Evolutionary conservation across 1,140 invertebrate genomes (phyloP).

Genomic region (Drosophila miranda): DNA sequence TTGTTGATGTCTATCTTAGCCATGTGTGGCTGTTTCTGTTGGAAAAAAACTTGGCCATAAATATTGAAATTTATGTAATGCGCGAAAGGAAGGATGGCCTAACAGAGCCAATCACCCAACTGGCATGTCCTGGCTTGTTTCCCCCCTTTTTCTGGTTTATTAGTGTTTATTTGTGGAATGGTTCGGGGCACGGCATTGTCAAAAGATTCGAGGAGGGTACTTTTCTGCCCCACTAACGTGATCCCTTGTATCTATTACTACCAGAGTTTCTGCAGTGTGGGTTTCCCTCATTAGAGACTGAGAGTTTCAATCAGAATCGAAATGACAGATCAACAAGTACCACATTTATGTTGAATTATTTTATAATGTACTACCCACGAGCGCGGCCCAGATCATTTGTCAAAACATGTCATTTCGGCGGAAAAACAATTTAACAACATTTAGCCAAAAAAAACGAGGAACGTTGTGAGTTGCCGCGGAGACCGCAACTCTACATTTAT

Average conservation of each 20-base stretch:
- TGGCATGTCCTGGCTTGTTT: conserved; percentile 17
- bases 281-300: background rate
- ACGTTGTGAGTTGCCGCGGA: too few relatives aligned
- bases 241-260: conserved; percentile 33
- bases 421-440: conserved; percentile 73
- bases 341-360: conserved; percentile 17
- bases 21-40: conserved; percentile 35
- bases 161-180: conserved; percentile 72
- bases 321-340: conserved; percentile 36
- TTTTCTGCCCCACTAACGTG: background rate
- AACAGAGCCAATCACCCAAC: conserved; percentile 51
- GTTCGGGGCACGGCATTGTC: conserved; percentile 43
- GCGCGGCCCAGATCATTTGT: conserved; percentile 65
- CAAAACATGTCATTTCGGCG: conserved; percentile 71
- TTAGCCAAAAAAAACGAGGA: conserved; percentile 57
- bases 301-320: conserved; percentile 16
- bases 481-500: too few relatives aligned
- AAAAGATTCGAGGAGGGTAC: conserved; percentile 33
- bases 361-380: conserved; percentile 26
- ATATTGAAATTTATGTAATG: conserved; percentile 79
- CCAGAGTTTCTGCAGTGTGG: background rate
- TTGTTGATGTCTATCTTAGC: conserved; percentile 41
- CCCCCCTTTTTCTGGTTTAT: conserved; percentile 43
- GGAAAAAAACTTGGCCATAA: conserved; percentile 62
- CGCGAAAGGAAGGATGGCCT: conserved; percentile 57